Evolutionary conservation across 2,797 vertebrate species (phyloP).

Genomic region (Momotus momota): DNA sequence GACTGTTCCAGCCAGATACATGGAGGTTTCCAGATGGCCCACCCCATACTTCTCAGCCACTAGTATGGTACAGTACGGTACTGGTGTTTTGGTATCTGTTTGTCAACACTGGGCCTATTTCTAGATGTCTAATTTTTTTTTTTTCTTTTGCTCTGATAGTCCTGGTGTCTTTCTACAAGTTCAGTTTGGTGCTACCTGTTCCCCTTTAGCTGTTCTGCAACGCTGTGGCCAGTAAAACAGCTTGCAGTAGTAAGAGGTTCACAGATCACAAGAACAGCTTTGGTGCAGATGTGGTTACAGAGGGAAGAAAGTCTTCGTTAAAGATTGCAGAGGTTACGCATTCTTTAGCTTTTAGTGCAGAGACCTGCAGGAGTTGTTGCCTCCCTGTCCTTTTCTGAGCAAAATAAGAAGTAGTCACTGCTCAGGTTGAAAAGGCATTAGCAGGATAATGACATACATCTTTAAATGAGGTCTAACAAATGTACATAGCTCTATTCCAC

Average conservation of each 20-base stretch:
- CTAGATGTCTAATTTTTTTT: background rate
- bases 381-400: background rate
- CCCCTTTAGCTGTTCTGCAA: background rate
- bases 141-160: background rate
- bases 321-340: rapidly evolving
- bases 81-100: constrained; percentile 42
- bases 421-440: background rate
- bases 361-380: background rate
- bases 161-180: background rate
- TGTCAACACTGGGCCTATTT: constrained; percentile 53
- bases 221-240: background rate
- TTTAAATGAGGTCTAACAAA: background rate
- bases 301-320: background rate
- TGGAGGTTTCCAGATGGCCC: constrained; percentile 57
- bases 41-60: constrained; percentile 60
- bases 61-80: constrained; percentile 67
- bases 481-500: background rate
- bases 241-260: background rate
- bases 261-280: background rate
- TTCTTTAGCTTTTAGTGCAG: background rate
- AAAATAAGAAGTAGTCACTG: background rate
- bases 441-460: background rate
- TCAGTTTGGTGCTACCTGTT: background rate
- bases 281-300: background rate
- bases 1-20: constrained; percentile 56